Evolutionary conservation across 2,113 vertebrate species (phyloP), one percentile per base, ranked within the genome.

Genomic region (Camelus bactrianus): DNA sequence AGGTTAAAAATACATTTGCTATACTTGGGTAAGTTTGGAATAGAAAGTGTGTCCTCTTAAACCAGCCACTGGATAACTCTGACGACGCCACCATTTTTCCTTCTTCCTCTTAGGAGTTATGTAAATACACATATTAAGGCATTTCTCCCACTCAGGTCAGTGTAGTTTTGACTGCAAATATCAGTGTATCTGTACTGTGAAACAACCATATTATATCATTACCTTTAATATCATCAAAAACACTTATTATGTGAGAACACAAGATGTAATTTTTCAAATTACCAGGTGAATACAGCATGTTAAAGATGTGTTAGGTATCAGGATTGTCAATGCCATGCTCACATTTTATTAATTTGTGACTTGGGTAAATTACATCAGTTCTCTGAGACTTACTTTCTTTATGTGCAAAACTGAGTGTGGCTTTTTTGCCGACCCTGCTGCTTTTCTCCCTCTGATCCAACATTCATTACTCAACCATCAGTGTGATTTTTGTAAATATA

Each of bases 11-110:
- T 77, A 19, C 58, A 64, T 88, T 70, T 67, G 10, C 65, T 89
- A 62, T n/a, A 92, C 28, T 92, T 22, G 6, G 26, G 50, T 93
- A 58, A 87, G 28, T 94, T 93, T 73, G 67, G 54, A 62, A 94
- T 26, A 82, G 85, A 84, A 94, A 84, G 16, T 67, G 64, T 93
- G 64, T 75, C 56, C 50, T 54, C 35, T 60, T 82, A 56, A 80
- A 85, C 46, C 10, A 58, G 14, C 10, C 19, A 13, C 32, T 76
- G 89, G 30, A 70, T 42, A 93, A 76, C 32, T 80, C 54, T 26
- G 10, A 65, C 19, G 19, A 60, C 26, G 17, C 4, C 19, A 50
- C 3, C 8, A 28, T 62, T 54, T 83, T 50, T 79, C 65, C 14
- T 7, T 75, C 17, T 65, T 90, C n/a, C 35, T 7, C 81, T 90